Base-by-base conservation (phyloP, 2,113 vertebrate genomes). In the Narcine bancroftii region DNA sequence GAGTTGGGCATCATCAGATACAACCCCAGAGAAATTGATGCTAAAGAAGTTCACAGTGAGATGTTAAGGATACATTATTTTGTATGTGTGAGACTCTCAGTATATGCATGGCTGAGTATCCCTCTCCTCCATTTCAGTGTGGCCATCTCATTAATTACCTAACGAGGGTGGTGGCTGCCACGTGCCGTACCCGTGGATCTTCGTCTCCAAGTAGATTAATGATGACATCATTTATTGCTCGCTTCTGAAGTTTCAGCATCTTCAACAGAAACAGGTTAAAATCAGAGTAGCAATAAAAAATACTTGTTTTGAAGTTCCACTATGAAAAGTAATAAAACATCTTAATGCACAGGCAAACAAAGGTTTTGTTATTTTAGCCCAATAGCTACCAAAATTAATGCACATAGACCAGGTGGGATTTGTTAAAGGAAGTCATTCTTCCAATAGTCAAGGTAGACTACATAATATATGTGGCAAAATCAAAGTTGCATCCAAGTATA, bases 171-270 rank as follows among this genome's bases (percentile, higher is more conserved):
- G 97, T 95, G 0, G 98, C 97, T 0, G 99, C 98, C 2, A 99
- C 95, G 0, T 98, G 99, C 15, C 99, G 96, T 39, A 99, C 99
- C 93, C 99, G 94, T 7, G 98, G 97, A 94, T 99, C 98, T 47
- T 99, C 98, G 50, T 99, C 98, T 92, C 98, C 98, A 92, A 99
- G 95, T 92, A 99, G 94, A 92, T 89, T 93, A 93, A 99, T 96
- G 92, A 99, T 96, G 33, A 99, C 97, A 73, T 96, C 93, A 71
- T 96, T 94, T 76, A 99, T 95, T 53, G 98, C 96, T 83, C 98
- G 95, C 0, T 98, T 98, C 93, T 99, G 99, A 92, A 99, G 96
- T 73, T 96, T 96, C 93, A 99, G 95, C 1, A 96, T 94, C 98
- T 99, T 94, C 6, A 92, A 94, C 89, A 76, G 0, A 92, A 60